Evolutionary conservation across 2,797 vertebrate genomes (phyloP).

Genomic region (Urocyon cinereoargenteus): DNA sequence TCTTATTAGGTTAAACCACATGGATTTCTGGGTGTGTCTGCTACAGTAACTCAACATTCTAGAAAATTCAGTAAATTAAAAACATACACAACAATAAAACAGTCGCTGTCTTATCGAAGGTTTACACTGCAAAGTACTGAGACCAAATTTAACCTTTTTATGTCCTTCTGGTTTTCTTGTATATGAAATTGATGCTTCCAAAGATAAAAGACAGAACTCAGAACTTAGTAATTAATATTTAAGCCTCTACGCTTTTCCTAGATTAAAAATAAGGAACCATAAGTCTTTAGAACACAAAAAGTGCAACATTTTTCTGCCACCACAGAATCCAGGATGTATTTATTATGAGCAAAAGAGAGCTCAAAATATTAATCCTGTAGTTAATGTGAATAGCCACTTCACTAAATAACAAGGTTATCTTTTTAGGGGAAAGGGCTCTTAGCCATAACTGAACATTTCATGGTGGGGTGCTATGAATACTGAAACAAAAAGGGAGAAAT

Average conservation of each 20-base stretch:
- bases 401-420: slow-evolving; percentile 27
- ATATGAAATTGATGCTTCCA: slow-evolving; percentile 54
- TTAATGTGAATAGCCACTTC: slow-evolving; percentile 56
- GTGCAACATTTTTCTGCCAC: slow-evolving; percentile 3
- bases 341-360: slow-evolving; percentile 52
- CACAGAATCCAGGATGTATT: slow-evolving; percentile 24
- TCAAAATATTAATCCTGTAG: slow-evolving; percentile 57
- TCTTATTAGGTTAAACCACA: slow-evolving; percentile 2
- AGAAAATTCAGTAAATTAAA: slow-evolving; percentile 40
- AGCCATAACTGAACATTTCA: background rate
- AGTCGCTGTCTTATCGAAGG: slow-evolving; percentile 4
- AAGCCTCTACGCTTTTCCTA: slow-evolving; percentile 41
- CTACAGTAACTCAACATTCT: background rate
- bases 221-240: slow-evolving; percentile 59
- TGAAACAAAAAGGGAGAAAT: slow-evolving; percentile 65
- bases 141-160: slow-evolving; percentile 55
- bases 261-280: slow-evolving; percentile 45
- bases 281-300: slow-evolving; percentile 58
- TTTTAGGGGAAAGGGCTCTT: slow-evolving; percentile 34
- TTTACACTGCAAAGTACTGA: slow-evolving; percentile 40
- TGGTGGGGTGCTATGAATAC: slow-evolving; percentile 65
- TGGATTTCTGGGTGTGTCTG: background rate
- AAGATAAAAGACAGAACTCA: slow-evolving; percentile 53
- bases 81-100: background rate
- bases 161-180: slow-evolving; percentile 42